Conservation (phyloP, 2,113 vertebrate genomes). For the Lamprologus lemairii region DNA sequence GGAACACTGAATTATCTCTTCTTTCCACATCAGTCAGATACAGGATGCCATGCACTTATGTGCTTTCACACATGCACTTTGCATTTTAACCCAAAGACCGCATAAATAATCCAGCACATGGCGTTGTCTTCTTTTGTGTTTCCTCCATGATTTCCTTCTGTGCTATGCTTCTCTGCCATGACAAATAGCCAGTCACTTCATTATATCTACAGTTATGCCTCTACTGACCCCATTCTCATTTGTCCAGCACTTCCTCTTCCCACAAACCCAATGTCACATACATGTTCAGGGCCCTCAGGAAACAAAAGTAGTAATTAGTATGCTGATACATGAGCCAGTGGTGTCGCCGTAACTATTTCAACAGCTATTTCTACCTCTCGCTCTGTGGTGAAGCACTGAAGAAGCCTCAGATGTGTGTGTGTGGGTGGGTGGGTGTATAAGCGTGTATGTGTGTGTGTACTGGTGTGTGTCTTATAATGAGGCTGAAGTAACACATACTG, state of each 20-base stretch:
- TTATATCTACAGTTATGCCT: slow-evolving; percentile 25
- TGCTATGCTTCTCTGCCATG: background rate
- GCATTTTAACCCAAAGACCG: background rate
- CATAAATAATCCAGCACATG: background rate
- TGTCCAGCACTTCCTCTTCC: background rate
- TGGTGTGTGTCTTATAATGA: slow-evolving; percentile 22
- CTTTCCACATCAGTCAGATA: background rate
- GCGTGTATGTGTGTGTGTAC: background rate
- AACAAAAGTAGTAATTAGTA: slow-evolving; percentile 51
- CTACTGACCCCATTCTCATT: slow-evolving; percentile 33
- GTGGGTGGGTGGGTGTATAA: background rate
- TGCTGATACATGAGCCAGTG: slow-evolving; percentile 46
- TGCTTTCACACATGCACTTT: slow-evolving; percentile 17
- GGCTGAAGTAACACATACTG: slow-evolving; percentile 37
- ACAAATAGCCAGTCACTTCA: slow-evolving; percentile 29
- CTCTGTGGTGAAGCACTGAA: background rate
- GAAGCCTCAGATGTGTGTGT: background rate
- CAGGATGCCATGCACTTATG: background rate
- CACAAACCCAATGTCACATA: slow-evolving; percentile 16
- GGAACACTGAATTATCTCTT: background rate
- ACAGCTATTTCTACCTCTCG: slow-evolving; percentile 31
- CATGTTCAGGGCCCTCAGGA: slow-evolving; percentile 7
- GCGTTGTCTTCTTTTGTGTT: background rate
- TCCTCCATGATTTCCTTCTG: background rate
- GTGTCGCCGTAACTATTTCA: slow-evolving; percentile 53